Base-by-base conservation (phyloP, 1,140 invertebrate species). In the Tetranychus cinnabarinus region DNA sequence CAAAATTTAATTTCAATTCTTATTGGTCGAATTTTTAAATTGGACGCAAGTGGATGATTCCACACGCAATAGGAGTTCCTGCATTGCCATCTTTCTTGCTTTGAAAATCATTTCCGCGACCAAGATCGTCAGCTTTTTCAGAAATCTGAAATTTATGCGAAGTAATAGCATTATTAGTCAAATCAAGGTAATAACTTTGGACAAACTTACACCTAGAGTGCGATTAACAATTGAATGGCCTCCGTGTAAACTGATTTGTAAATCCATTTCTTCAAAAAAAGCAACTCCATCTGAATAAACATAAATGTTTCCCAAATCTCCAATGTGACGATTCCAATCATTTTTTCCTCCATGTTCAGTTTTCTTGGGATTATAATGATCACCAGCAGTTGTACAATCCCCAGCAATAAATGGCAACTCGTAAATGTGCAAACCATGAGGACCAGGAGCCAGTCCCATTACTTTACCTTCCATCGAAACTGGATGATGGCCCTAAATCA, bases 61-160 rank as follows among this genome's bases (percentile, higher is more conserved):
- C 92, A 71, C 93, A 97, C n/a, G 88, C 91, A 64, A 91, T 77
- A 66, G 92, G 81, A 58, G 81, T 88, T 3, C 93, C 93, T 65
- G 93, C 90, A 75, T 97, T 97, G 42, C 93, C 93, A 56, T 92
- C 97, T 12, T 85, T 85, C 73, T 84, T 84, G 73, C 89, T 93
- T 55, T 90, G 76, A 69, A 91, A 86, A 68, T 95, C 34, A 15
- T 65, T 59, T 2, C 79, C 79, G 62, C 67, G 67, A 1, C 81
- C 82, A 12, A 80, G 66, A 70, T 83, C 81, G 68, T 84, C 81
- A 1, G 68, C 62, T 6, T 74, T 68, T 61, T 77, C 76, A 6
- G 80, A 79, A 3, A 87, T 74, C 46, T 47, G 54, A 48, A 13
- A 12, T 13, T 12, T n/a, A 48, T 13, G n/a, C n/a, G 46, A 48